Evolutionary conservation across 2,113 vertebrate genomes (phyloP).

Genomic region (Murina feae): DNA sequence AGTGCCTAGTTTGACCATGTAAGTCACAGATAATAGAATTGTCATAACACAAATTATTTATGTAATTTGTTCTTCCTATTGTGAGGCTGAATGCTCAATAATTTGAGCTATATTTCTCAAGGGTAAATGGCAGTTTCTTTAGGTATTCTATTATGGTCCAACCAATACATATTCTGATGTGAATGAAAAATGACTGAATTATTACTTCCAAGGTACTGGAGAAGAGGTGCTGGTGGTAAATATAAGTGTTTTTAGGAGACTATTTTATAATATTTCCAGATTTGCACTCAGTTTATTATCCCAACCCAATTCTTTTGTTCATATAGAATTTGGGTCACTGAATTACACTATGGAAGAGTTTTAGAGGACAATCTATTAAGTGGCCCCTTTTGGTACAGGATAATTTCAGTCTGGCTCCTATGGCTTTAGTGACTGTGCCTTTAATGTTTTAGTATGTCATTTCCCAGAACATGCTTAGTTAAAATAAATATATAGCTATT

Average conservation of each 20-base stretch:
- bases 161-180: background rate
- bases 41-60: background rate
- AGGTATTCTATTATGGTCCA: background rate
- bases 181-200: background rate
- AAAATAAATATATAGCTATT: constrained; percentile 42
- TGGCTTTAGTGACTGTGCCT: background rate
- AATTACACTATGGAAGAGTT: background rate
- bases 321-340: background rate
- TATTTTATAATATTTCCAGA: background rate
- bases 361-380: constrained; percentile 47
- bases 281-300: background rate
- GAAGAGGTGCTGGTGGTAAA: background rate
- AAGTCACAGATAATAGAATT: constrained; percentile 2
- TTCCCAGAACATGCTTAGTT: constrained; percentile 59
- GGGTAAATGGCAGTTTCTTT: background rate
- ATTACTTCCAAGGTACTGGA: background rate
- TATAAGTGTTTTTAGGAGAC: background rate
- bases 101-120: background rate
- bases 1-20: background rate
- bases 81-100: background rate
- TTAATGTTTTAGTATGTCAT: constrained; percentile 44
- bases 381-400: constrained; percentile 1
- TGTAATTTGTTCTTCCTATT: constrained; percentile 20
- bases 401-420: constrained; percentile 48
- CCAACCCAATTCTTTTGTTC: background rate